Conservation (phyloP, 2,888 invertebrate genomes). For the Lasioglossum oenotherae region DNA sequence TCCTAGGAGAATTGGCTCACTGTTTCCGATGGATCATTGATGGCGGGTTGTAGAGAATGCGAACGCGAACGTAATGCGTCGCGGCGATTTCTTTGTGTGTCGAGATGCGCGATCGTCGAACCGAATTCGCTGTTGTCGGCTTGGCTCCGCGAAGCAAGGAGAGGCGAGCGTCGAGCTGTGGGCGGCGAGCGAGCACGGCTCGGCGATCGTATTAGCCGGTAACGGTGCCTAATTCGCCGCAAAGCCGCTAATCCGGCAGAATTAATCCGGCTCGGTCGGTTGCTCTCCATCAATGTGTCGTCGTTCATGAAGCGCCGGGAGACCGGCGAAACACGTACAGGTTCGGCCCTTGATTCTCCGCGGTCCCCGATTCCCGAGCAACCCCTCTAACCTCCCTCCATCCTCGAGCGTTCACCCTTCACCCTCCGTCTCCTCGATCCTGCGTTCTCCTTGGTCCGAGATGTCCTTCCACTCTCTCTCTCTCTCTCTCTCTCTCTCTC, state of each 20-base stretch:
- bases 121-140: slow-evolving; percentile 10
- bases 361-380: slow-evolving; percentile 61
- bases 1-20: not conserved
- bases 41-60: not conserved
- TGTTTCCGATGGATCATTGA: not conserved
- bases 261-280: slow-evolving; percentile 83
- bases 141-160: slow-evolving; percentile 21
- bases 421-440: not conserved
- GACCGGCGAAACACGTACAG: slow-evolving; percentile 59
- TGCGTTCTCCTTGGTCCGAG: slow-evolving; percentile 10
- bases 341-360: slow-evolving; percentile 68
- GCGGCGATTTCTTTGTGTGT: not conserved
- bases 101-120: slow-evolving; percentile 16
- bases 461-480: slow-evolving; percentile 34
- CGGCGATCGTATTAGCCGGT: slow-evolving; percentile 73
- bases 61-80: not conserved
- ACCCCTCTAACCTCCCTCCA: slow-evolving; percentile 51
- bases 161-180: not conserved
- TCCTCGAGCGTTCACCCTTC: slow-evolving; percentile 14
- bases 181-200: slow-evolving; percentile 41
- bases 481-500: slow-evolving; percentile 22
- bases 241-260: slow-evolving; percentile 84
- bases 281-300: slow-evolving; percentile 82
- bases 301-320: slow-evolving; percentile 63
- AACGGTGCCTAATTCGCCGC: slow-evolving; percentile 73